Percentiles rank a stretch among this genome's conserved stretches.
Conservation (phyloP, 1,140 invertebrate genomes). For the Solenopsis invicta region DNA sequence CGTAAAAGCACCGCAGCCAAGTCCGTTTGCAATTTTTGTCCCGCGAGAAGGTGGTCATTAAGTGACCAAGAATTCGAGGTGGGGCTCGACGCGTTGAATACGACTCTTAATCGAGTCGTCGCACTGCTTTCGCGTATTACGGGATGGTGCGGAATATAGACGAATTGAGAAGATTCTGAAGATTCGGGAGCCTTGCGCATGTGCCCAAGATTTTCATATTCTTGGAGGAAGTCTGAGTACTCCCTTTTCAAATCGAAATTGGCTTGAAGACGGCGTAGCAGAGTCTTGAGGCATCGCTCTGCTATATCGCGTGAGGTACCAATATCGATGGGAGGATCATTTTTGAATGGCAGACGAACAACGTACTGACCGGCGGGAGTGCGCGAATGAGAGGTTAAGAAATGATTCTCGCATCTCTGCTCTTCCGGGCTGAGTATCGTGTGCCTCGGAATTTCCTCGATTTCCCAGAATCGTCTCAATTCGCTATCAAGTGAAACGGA, state of each 20-base stretch:
- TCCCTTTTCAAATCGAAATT: too few relatives aligned
- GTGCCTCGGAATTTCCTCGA: background rate
- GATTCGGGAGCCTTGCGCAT: background rate
- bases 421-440: background rate
- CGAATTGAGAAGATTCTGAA: background rate
- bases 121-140: background rate
- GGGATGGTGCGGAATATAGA: slow-evolving; percentile 66
- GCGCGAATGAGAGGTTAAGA: background rate
- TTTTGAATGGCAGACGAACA: background rate
- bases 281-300: background rate
- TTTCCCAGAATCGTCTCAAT: background rate
- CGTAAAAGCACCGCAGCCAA: background rate
- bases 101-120: slow-evolving; percentile 16
- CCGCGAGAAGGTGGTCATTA: slow-evolving; percentile 37
- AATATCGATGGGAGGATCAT: background rate
- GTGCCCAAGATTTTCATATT: background rate
- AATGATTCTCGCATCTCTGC: background rate
- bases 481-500: too few relatives aligned
- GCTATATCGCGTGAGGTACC: background rate
- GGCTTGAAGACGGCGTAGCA: too few relatives aligned
- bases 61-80: slow-evolving; percentile 18
- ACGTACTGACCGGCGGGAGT: background rate
- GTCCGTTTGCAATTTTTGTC: slow-evolving; percentile 55
- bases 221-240: background rate
- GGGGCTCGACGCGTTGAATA: slow-evolving; percentile 51